These are phyloP conservation scores for Hyposoter didymator DNA, from an alignment of 2,888 invertebrate species.

Conservation along the genomic window DNA sequence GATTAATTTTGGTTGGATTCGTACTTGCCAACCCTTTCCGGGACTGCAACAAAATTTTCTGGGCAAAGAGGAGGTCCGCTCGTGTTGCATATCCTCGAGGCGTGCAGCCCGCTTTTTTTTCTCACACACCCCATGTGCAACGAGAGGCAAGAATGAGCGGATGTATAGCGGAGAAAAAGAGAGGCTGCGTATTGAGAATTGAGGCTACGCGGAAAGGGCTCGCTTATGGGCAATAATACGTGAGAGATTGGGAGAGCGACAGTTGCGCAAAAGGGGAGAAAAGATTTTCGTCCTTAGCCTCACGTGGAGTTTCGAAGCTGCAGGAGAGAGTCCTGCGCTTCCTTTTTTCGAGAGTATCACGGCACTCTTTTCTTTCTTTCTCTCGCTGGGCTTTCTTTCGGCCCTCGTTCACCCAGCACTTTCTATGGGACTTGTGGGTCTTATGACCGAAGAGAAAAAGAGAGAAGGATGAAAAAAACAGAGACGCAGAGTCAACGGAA, in stretches of 20 bases:
- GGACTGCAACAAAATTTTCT: constrained; percentile 4
- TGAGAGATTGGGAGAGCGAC: constrained; percentile 72
- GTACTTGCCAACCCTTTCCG: not conserved
- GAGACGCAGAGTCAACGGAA: constrained; percentile 69
- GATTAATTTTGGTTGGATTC: constrained; percentile 1
- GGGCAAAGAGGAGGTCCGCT: constrained; percentile 37
- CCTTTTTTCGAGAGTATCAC: constrained; percentile 53
- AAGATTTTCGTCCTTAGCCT: constrained; percentile 62
- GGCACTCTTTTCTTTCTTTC: constrained; percentile 40
- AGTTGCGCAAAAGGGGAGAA: constrained; percentile 79
- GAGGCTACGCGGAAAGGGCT: constrained; percentile 25
- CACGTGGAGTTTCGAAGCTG: constrained; percentile 37
- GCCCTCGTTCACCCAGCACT: constrained; percentile 42
- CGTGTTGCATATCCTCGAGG: constrained; percentile 27
- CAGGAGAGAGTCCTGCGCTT: constrained; percentile 32
- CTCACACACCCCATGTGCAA: constrained; percentile 24
- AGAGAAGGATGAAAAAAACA: constrained; percentile 46
- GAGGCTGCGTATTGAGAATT: not conserved
- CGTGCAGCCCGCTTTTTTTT: constrained; percentile 34
- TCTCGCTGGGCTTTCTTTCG: constrained; percentile 48
- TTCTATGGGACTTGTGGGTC: constrained; percentile 32
- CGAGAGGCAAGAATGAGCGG: constrained; percentile 19
- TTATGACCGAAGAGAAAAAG: constrained; percentile 19
- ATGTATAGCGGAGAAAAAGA: constrained; percentile 8
- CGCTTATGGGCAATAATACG: constrained; percentile 58